Percentiles rank a stretch among this genome's conserved stretches.
Conservation (phyloP, 1,140 invertebrate species). For the Monochamus saltuarius region DNA sequence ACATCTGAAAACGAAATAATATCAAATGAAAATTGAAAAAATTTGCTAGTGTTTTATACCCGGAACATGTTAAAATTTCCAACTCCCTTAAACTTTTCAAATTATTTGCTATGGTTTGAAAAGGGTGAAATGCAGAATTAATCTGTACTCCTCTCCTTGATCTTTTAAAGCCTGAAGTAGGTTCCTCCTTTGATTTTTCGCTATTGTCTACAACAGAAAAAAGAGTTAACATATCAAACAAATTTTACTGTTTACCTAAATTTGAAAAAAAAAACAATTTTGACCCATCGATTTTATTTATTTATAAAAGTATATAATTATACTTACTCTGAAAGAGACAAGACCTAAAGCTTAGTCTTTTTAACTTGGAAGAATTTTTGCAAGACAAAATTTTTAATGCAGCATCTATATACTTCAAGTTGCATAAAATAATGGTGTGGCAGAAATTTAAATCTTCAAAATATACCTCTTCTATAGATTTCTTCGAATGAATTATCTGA, state of each 20-base stretch:
- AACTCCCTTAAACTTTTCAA: slow-evolving; percentile 1
- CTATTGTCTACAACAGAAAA: no score
- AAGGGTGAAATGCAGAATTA: slow-evolving; percentile 1
- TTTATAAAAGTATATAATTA: background rate
- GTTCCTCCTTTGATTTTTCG: no score
- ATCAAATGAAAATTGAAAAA: background rate
- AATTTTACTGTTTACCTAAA: no score
- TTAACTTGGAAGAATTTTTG: slow-evolving; percentile 22
- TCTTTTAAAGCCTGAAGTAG: background rate
- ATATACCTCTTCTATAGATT: slow-evolving; percentile 19
- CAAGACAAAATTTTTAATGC: slow-evolving; percentile 27
- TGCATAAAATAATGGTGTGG: slow-evolving; percentile 22
- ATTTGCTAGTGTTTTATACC: background rate
- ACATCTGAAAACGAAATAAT: slow-evolving; percentile 1
- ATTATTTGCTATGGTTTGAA: background rate
- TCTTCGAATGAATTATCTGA: slow-evolving; percentile 20
- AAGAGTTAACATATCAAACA: no score
- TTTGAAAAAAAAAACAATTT: no score
- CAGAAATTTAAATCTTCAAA: slow-evolving; percentile 28
- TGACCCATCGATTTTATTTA: no score
- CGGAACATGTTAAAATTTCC: background rate
- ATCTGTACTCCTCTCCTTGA: slow-evolving; percentile 4
- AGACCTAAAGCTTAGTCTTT: slow-evolving; percentile 8
- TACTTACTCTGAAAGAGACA: slow-evolving; percentile 12
- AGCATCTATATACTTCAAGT: slow-evolving; percentile 24